Evolutionary conservation across 2,888 invertebrate genomes (phyloP).

Genomic region (Plebejus melissa): DNA sequence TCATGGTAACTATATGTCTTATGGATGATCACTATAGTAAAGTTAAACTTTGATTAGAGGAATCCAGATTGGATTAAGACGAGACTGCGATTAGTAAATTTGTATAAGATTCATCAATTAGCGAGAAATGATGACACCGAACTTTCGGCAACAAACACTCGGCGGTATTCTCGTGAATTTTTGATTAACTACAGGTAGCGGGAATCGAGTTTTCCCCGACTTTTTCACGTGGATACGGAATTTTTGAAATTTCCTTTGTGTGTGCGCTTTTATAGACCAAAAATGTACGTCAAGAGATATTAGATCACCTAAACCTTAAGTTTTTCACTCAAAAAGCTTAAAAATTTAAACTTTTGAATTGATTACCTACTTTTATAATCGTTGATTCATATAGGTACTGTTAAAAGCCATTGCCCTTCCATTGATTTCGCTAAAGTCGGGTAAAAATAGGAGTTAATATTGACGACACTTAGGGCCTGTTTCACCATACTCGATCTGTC

Average conservation of each 20-base stretch:
- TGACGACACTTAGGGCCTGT: too few species aligned
- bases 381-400: too few species aligned
- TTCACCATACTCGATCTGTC: too few species aligned
- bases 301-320: not conserved
- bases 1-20: too few species aligned
- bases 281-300: not conserved
- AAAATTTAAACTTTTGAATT: not conserved
- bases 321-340: not conserved
- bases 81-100: not conserved
- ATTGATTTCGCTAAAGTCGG: too few species aligned
- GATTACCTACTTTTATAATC: too few species aligned
- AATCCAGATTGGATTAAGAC: not conserved
- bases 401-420: too few species aligned
- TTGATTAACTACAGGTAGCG: slow-evolving; percentile 16
- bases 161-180: slow-evolving; percentile 11
- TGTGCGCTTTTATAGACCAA: not conserved
- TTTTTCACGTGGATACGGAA: not conserved
- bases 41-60: not conserved
- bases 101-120: slow-evolving; percentile 20
- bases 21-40: too few species aligned
- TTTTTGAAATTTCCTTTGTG: slow-evolving; percentile 22
- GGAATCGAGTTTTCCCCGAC: slow-evolving; percentile 15
- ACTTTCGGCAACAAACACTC: not conserved
- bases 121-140: not conserved
- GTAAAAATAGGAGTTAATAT: too few species aligned